Conservation (phyloP, 1,140 invertebrate genomes). For the Macrotrachela quadricornifera region DNA sequence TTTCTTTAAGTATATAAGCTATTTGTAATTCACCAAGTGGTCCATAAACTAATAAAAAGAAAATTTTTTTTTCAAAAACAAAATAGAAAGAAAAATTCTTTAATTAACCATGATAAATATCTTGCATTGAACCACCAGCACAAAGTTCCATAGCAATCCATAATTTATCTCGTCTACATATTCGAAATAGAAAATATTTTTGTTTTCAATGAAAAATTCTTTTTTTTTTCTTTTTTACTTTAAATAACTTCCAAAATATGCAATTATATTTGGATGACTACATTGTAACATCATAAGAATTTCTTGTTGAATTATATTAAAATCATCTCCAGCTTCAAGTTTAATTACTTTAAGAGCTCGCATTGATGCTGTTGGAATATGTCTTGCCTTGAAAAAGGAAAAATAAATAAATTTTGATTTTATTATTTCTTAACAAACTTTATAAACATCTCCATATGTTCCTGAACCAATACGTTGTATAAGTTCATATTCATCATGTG, state of each 20-base stretch:
- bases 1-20: constrained; percentile 88
- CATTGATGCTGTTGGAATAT: constrained; percentile 66
- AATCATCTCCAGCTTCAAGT: constrained; percentile 89
- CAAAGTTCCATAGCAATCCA: constrained; percentile 99
- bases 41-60: constrained; percentile 53
- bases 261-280: constrained; percentile 79
- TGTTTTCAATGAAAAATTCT: not conserved
- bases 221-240: constrained; percentile 28
- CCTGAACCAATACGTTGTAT: constrained; percentile 93
- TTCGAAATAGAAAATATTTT: not conserved
- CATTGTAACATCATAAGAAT: constrained; percentile 98
- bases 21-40: constrained; percentile 82
- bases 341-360: constrained; percentile 98
- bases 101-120: constrained; percentile 66
- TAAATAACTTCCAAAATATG: constrained; percentile 91
- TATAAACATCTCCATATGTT: constrained; percentile 94
- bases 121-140: constrained; percentile 84
- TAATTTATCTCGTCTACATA: constrained; percentile 53
- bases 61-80: constrained; percentile 12
- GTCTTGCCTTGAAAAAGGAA: constrained; percentile 79
- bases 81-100: not conserved
- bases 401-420: too few species aligned
- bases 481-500: constrained; percentile 91
- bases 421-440: too few species aligned
- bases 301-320: constrained; percentile 93